phyloP scores from a whole-genome alignment of 2,888 invertebrate species.

The Platynereis dumerilii region DNA sequence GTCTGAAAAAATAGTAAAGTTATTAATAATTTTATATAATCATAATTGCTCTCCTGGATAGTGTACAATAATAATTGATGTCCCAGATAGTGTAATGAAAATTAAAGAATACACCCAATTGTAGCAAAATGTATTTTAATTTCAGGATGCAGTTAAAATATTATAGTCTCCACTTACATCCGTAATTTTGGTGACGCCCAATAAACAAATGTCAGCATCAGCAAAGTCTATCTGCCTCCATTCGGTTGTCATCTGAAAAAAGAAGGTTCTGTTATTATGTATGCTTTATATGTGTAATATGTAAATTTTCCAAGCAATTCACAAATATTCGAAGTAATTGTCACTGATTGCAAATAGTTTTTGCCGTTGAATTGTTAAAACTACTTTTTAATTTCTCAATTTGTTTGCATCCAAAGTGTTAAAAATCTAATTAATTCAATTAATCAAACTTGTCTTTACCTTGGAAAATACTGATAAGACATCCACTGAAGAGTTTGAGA shows the following conservation, averaged over 20 bases:
- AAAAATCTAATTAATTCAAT: too few species aligned
- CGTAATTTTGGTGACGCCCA: conserved; percentile 57
- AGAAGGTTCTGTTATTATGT: not conserved
- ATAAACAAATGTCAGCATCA: conserved; percentile 51
- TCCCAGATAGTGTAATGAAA: too few species aligned
- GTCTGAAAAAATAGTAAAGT: conserved; percentile 40
- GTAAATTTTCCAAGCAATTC: too few species aligned
- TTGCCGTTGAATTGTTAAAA: too few species aligned
- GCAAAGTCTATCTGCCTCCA: conserved; percentile 54
- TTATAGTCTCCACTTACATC: conserved; percentile 52
- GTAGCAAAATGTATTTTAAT: not conserved
- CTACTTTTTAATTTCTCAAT: too few species aligned
- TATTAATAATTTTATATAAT: not conserved
- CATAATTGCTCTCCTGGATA: not conserved
- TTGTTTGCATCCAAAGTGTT: too few species aligned
- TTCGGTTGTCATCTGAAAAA: conserved; percentile 52
- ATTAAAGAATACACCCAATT: too few species aligned
- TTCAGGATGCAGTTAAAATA: not conserved
- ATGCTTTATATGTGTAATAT: too few species aligned
- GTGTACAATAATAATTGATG: not conserved
- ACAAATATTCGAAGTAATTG: too few species aligned
- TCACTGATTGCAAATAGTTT: too few species aligned
- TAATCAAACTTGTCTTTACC: too few species aligned
- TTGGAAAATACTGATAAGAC: conserved; percentile 55
- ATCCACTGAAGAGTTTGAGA: conserved; percentile 59